These are phyloP conservation scores for Wasmannia auropunctata DNA, from an alignment of 1,140 invertebrate species.

Conservation along the genomic window DNA sequence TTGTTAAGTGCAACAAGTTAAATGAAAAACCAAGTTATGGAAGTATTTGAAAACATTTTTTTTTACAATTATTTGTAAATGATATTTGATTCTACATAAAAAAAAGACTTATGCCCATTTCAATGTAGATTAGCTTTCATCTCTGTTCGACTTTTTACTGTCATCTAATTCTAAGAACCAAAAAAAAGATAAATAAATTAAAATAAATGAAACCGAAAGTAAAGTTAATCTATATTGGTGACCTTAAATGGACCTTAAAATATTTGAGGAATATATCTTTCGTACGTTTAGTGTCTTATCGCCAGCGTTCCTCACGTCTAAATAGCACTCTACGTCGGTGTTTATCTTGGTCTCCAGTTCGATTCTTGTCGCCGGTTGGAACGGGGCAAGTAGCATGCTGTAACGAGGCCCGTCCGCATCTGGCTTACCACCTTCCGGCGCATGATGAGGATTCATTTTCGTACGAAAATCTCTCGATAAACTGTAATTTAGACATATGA, in stretches of 20 bases:
- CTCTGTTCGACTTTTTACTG: too few species aligned
- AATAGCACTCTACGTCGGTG: constrained; percentile 59
- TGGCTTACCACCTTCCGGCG: background rate
- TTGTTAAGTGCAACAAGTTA: background rate
- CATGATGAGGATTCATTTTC: background rate
- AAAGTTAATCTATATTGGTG: too few species aligned
- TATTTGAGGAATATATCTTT: constrained; percentile 10
- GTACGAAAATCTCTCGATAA: background rate
- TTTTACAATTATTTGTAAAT: background rate
- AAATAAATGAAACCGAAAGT: too few species aligned
- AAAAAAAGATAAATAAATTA: too few species aligned
- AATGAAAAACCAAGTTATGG: constrained; percentile 2
- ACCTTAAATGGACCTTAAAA: too few species aligned
- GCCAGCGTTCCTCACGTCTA: constrained; percentile 76
- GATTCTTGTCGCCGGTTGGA: constrained; percentile 79
- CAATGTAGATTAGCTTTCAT: too few species aligned
- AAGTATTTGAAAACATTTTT: constrained; percentile 38
- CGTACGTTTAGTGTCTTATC: constrained; percentile 75
- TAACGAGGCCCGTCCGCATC: constrained; percentile 12
- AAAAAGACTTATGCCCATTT: background rate
- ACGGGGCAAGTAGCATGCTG: constrained; percentile 77
- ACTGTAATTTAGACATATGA: background rate
- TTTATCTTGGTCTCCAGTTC: constrained; percentile 75
- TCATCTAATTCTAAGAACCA: too few species aligned
- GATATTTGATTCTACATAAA: background rate